A percentile compares a stretch with the other conserved stretches of the same genome.
Conservation (phyloP, 2,888 invertebrate species). For the Melinaea marsaeus region DNA sequence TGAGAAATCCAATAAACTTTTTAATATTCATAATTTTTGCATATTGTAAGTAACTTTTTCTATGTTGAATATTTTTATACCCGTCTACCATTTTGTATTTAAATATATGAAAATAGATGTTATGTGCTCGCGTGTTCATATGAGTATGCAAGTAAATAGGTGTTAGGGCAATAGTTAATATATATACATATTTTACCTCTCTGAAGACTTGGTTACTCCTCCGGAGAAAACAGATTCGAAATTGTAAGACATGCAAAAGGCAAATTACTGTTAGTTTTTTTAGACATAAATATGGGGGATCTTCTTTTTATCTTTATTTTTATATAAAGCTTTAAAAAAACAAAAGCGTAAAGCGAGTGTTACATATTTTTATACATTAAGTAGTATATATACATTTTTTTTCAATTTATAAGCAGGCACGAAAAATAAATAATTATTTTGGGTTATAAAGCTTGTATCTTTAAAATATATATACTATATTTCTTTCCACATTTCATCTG, state of each 20-base stretch:
- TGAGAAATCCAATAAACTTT: neutral
- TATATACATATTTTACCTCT: constrained; percentile 63
- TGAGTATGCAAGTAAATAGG: neutral
- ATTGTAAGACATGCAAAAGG: constrained; percentile 85
- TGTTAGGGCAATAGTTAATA: constrained; percentile 19
- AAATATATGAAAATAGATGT: too few species aligned
- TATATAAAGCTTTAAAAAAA: constrained; percentile 9
- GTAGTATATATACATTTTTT: too few species aligned
- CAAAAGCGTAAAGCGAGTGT: too few species aligned
- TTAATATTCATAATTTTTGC: too few species aligned
- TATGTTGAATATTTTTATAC: too few species aligned
- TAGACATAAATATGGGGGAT: neutral
- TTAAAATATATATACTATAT: too few species aligned
- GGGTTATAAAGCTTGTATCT: too few species aligned
- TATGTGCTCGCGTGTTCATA: too few species aligned
- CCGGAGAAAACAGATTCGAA: constrained; percentile 81
- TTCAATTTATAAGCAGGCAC: too few species aligned
- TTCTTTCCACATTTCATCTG: too few species aligned
- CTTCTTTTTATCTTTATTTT: neutral
- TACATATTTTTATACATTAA: too few species aligned
- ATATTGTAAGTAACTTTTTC: neutral
- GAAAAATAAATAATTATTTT: too few species aligned
- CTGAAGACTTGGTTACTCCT: constrained; percentile 80
- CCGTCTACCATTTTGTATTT: neutral
- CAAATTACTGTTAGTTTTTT: constrained; percentile 71